A percentile compares a stretch with the other conserved stretches of the same genome.
Conservation (phyloP, 2,113 vertebrate genomes). For the Myxocyprinus asiaticus region DNA sequence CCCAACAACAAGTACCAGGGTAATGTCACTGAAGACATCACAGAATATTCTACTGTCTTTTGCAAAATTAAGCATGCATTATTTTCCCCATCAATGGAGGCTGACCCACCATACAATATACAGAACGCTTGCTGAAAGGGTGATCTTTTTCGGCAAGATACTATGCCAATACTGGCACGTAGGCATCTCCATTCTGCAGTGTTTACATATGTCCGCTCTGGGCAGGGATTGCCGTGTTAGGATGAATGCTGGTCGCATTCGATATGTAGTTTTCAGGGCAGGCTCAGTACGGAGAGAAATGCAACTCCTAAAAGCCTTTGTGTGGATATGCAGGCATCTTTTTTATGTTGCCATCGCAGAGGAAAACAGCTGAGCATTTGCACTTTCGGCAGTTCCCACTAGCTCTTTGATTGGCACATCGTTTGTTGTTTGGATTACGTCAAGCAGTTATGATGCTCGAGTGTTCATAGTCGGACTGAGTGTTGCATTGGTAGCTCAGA, state of each 20-base stretch:
- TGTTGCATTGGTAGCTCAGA: conserved; percentile 82
- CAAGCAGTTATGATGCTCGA: conserved; percentile 29
- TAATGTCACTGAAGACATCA: conserved; percentile 66
- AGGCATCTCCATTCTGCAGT: conserved; percentile 75
- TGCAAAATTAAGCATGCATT: conserved; percentile 67
- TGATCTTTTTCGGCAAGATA: not conserved
- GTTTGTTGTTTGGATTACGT: conserved; percentile 61
- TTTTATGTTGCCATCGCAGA: conserved; percentile 72
- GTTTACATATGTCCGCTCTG: conserved; percentile 80
- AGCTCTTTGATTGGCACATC: conserved; percentile 77
- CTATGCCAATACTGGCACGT: conserved; percentile 72
- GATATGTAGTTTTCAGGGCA: conserved; percentile 24
- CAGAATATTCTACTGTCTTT: conserved; percentile 70
- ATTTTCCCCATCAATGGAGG: conserved; percentile 81
- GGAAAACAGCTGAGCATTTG: conserved; percentile 81
- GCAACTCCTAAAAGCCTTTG: conserved; percentile 27
- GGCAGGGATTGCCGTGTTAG: conserved; percentile 66
- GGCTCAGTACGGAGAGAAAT: not conserved
- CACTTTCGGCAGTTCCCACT: conserved; percentile 83
- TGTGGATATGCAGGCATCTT: conserved; percentile 24
- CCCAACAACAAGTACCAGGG: conserved; percentile 67
- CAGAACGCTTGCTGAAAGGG: conserved; percentile 73
- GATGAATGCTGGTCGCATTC: conserved; percentile 25
- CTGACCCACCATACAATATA: conserved; percentile 76
- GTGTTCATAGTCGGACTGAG: conserved; percentile 25